Base-by-base conservation (phyloP, 2,797 vertebrate species). In the Alosa sapidissima region DNA sequence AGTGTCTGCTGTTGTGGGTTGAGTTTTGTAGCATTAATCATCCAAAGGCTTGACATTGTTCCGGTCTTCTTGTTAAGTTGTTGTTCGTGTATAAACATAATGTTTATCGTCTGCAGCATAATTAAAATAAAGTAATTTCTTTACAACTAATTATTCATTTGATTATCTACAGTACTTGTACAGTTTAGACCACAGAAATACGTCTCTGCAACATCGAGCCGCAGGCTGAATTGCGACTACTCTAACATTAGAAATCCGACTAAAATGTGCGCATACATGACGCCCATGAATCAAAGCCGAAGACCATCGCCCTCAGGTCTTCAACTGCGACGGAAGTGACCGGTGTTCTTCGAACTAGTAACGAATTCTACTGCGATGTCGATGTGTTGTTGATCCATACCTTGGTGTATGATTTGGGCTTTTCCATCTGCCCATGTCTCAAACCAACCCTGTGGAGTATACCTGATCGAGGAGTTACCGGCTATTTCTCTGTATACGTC, bases 271-370 rank as follows among this genome's bases (percentile, higher is more conserved):
- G 81, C 85, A 81, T 68, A 16, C 5, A 21, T 36, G 55, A 86
- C 51, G 21, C 60, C 6, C 68, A 52, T 83, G 81, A 83, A 47
- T 78, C 41, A 19, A 45, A 78, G 19, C 16, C 5, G 72, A 78
- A 78, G 36, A 45, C 72, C 72, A 78, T 78, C 72, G 72, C 48
- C 55, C 81, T 21, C 72, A 55, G 2, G 75, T 51, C 33, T 82
- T 54, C 28, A 75, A 65, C 81, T 85, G 75, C 83, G 82, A 81
- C 88, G 87, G 88, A 86, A 88, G 87, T 87, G 81, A 85, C 86
- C 86, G 81, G 86, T 82, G 83, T 84, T 84, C 68, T 68, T 75
- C 48, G 62, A 49, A 24, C 65, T 55, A 65, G 45, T 81, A 51
- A 8, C 84, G n/a, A 49, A 45, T 45, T 36, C 72, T 78, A 45